These are phyloP conservation scores for Parascotia fuliginaria DNA, from an alignment of 2,888 invertebrate genomes.

Conservation along the genomic window DNA sequence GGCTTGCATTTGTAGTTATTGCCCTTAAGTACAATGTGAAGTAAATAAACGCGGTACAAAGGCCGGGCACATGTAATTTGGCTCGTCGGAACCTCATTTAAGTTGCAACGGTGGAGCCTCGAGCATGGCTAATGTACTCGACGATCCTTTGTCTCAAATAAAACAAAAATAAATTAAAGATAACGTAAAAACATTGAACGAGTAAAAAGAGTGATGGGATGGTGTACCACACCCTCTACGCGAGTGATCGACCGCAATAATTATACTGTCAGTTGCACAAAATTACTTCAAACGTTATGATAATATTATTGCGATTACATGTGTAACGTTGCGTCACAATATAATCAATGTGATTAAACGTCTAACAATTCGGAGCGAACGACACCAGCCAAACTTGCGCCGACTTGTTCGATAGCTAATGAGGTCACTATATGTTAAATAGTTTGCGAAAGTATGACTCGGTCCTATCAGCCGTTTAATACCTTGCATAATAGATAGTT, in stretches of 20 bases:
- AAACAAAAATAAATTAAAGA: slow-evolving; percentile 79
- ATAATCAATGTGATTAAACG: slow-evolving; percentile 20
- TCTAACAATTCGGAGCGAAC: slow-evolving; percentile 26
- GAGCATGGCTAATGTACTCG: slow-evolving; percentile 72
- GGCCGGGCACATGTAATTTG: slow-evolving; percentile 78
- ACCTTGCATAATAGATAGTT: slow-evolving; percentile 30
- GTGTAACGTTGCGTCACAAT: slow-evolving; percentile 25
- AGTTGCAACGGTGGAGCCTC: slow-evolving; percentile 66
- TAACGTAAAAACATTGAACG: slow-evolving; percentile 78
- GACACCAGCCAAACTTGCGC: slow-evolving; percentile 27
- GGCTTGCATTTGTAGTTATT: slow-evolving; percentile 77
- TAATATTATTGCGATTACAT: slow-evolving; percentile 35
- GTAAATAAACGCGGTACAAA: slow-evolving; percentile 80
- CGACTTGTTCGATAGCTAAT: slow-evolving; percentile 46
- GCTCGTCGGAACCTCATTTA: slow-evolving; percentile 81
- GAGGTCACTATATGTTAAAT: slow-evolving; percentile 36
- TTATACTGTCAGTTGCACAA: slow-evolving; percentile 75
- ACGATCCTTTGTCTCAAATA: slow-evolving; percentile 74
- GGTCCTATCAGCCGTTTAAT: slow-evolving; percentile 26
- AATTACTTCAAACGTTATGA: slow-evolving; percentile 57
- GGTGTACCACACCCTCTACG: slow-evolving; percentile 72
- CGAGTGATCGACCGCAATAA: slow-evolving; percentile 72
- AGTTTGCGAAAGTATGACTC: slow-evolving; percentile 36
- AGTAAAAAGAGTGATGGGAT: slow-evolving; percentile 75
- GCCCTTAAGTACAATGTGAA: slow-evolving; percentile 84